Percentiles rank a stretch among this genome's conserved stretches.
Conservation (phyloP, 2,113 vertebrate species). For the Taxidea taxus region DNA sequence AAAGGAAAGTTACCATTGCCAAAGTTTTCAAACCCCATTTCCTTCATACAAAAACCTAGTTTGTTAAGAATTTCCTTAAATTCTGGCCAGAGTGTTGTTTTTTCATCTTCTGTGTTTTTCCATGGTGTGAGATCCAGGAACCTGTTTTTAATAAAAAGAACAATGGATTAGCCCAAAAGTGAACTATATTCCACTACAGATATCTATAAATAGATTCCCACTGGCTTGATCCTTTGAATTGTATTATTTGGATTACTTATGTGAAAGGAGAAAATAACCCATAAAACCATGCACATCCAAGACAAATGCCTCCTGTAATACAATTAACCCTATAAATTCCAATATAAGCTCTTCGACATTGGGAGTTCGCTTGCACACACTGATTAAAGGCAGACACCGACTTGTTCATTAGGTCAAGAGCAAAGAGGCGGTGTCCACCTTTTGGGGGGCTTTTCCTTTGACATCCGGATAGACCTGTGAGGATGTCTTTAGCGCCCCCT, state of each 20-base stretch:
- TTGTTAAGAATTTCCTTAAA: not conserved
- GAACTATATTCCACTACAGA: not conserved
- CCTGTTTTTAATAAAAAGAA: not conserved
- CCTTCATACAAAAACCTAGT: not conserved
- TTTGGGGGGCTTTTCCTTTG: not conserved
- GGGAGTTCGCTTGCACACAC: not conserved
- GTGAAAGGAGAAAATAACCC: not conserved
- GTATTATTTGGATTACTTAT: not conserved
- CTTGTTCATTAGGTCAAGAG: not conserved
- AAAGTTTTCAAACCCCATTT: not conserved
- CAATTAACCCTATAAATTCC: not conserved
- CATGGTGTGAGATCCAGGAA: not conserved
- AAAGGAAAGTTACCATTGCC: not conserved
- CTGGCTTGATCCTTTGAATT: not conserved
- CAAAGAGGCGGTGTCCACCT: not conserved
- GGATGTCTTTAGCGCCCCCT: too few relatives aligned
- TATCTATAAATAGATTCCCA: not conserved
- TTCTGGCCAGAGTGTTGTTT: not conserved
- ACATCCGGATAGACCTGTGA: not conserved
- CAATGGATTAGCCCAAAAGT: not conserved
- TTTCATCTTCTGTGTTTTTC: not conserved
- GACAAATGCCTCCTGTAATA: not conserved
- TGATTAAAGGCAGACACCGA: not conserved
- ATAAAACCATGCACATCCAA: not conserved
- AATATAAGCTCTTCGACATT: not conserved